Base-by-base conservation (phyloP, 2,888 invertebrate genomes). In the Tipula helvola region DNA sequence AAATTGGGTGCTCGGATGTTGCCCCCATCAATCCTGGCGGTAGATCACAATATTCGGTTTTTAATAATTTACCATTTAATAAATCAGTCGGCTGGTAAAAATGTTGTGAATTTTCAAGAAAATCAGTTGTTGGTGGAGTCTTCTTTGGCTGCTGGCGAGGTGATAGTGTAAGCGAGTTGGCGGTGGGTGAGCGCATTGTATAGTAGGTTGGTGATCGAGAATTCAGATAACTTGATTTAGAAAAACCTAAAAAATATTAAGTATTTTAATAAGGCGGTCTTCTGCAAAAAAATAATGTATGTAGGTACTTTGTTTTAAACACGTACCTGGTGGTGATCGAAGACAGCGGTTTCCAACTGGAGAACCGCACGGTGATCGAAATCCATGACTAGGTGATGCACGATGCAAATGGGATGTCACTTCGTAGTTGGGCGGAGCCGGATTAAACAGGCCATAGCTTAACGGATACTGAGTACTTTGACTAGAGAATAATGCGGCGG, bases 311-410 rank as follows among this genome's bases (percentile, higher is more conserved):
- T 28, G 16, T 3, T 4, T 71, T 83, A 83, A 44, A 83, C 18
- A 2, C 41, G 39, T 87, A 83, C 87, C 87, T 28, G 88, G 87
- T 42, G 88, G 89, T n/a, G 89, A 88, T 39, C 87, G 88, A 83
- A 89, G 87, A 47, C 86, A 86, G 12, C 88, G 86, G 52, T 87
- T 87, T 0, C 88, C 88, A 16, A 89, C 87, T 3, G 91, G 91
- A 47, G 91, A 92, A 5, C 91, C 91, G 88, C 91, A 91, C 10
- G 92, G 91, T 36, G 92, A 91, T 47, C 91, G 90, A 88, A 91
- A 93, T 88, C 89, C 89, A 89, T 92, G 89, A 89, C 89, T 89
- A 88, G 89, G 88, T 13, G 89, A 89, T 86, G 89, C 88, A 86
- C 89, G 88, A 88, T 89, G 89, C 13, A 88, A 87, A 87, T 88